Conservation (phyloP, 2,797 vertebrate genomes). For the Pteropus rufus region DNA sequence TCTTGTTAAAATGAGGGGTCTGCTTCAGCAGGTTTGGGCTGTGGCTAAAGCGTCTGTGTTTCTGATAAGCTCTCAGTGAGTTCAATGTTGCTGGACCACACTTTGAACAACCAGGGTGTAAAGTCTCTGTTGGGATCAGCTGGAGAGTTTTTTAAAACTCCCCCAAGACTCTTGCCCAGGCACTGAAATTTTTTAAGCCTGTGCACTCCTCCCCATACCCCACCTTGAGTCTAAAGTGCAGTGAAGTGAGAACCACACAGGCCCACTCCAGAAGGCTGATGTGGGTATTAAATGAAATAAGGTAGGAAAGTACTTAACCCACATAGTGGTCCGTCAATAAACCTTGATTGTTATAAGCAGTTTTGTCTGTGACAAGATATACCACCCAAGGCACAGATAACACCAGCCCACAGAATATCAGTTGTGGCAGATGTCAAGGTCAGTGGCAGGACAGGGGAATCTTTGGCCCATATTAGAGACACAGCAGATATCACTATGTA, state of each 20-base stretch:
- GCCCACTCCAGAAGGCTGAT: background rate
- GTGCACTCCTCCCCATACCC: fast-evolving
- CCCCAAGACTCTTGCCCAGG: background rate
- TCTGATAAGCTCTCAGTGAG: background rate
- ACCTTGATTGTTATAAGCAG: background rate
- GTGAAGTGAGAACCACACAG: background rate
- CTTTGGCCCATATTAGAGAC: background rate
- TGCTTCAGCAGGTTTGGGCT: background rate
- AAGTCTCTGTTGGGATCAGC: background rate
- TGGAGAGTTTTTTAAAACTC: background rate
- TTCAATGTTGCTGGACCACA: background rate
- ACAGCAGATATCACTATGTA: background rate
- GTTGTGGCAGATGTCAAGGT: background rate
- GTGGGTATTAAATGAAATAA: background rate
- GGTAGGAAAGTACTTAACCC: background rate
- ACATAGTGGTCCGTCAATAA: background rate
- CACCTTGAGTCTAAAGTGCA: background rate
- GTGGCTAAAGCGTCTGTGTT: background rate
- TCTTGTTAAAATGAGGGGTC: background rate
- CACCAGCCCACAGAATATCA: background rate
- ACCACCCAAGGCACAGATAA: background rate
- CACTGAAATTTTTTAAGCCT: background rate
- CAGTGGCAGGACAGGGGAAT: background rate
- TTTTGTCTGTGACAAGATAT: background rate
- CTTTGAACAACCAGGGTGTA: background rate